Conservation (phyloP, 2,888 invertebrate species). For the Leucophenga maculata region DNA sequence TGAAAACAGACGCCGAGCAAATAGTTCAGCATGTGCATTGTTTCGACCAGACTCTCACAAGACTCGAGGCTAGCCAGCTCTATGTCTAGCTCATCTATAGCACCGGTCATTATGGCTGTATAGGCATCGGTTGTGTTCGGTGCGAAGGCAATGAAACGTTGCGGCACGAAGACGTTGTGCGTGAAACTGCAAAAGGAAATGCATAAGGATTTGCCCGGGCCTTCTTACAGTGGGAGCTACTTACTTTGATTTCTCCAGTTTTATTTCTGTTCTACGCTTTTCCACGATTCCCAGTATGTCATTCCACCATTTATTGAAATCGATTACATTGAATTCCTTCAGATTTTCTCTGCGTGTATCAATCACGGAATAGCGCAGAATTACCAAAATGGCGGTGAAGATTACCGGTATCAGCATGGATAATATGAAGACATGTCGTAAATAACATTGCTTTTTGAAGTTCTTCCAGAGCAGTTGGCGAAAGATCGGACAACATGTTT, state of each 20-base stretch:
- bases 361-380: not conserved
- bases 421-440: constrained; percentile 15
- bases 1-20: constrained; percentile 48
- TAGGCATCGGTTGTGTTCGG: constrained; percentile 40
- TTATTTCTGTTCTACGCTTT: constrained; percentile 22
- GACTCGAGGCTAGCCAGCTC: constrained; percentile 8
- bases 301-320: constrained; percentile 36
- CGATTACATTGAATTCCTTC: not conserved
- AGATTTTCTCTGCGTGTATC: not conserved
- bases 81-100: constrained; percentile 26
- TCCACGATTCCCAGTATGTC: constrained; percentile 23
- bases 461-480: constrained; percentile 31
- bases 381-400: constrained; percentile 32
- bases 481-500: constrained; percentile 10
- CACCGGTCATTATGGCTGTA: constrained; percentile 32
- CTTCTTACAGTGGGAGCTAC: not conserved
- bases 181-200: constrained; percentile 31
- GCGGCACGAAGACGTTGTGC: constrained; percentile 47
- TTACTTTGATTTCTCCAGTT: constrained; percentile 28
- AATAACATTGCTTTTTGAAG: constrained; percentile 22
- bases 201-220: not conserved
- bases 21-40: constrained; percentile 33
- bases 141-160: constrained; percentile 41
- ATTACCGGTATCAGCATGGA: constrained; percentile 31
- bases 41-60: constrained; percentile 37